Evolutionary conservation across 2,797 vertebrate species (phyloP).

Genomic region (Amazonetta brasiliensis): DNA sequence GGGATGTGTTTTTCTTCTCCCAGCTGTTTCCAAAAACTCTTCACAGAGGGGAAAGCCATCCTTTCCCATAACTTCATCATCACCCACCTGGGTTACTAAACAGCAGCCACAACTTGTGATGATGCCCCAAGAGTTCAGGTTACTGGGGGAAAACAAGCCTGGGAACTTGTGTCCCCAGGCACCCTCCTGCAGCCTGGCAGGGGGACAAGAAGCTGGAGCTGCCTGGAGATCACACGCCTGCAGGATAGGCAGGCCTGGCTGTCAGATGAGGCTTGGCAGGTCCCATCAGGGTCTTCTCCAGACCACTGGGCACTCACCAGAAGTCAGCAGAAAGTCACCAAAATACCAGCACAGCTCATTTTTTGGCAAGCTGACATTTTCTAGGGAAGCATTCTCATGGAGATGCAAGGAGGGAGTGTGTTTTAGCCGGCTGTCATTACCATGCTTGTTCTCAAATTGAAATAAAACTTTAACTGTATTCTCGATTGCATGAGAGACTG

Average conservation of each 20-base stretch:
- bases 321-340: neutral
- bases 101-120: neutral
- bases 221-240: neutral
- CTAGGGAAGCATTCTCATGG: fast-evolving
- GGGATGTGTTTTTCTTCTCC: neutral
- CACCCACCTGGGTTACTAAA: neutral
- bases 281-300: neutral
- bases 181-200: neutral
- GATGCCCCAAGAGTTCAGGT: neutral
- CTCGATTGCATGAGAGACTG: fast-evolving
- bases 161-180: neutral
- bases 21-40: neutral
- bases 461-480: neutral
- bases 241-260: neutral
- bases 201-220: neutral
- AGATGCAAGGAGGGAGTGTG: neutral
- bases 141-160: neutral
- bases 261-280: neutral
- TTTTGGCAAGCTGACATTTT: neutral
- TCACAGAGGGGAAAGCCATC: neutral
- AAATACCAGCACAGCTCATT: neutral
- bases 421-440: neutral
- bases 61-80: neutral
- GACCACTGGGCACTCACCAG: neutral
- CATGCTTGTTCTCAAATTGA: neutral